Evolutionary conservation across 1,140 invertebrate species (phyloP).

Genomic region (Arctopsyche grandis): DNA sequence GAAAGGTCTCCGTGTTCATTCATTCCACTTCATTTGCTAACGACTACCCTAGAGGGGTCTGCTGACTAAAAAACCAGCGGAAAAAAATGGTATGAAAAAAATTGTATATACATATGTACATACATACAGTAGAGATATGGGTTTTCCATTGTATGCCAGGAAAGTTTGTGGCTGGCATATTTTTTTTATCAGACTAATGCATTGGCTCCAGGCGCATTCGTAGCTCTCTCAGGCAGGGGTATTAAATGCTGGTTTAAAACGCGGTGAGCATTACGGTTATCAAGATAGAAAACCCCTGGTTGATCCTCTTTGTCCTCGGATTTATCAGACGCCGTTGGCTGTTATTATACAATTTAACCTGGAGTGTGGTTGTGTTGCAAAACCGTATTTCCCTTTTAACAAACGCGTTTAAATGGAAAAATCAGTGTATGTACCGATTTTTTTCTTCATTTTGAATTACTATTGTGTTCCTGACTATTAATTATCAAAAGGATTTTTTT

Average conservation of each 20-base stretch:
- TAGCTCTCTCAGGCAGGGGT: not conserved
- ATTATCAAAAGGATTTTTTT: too few species aligned
- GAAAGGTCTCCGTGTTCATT: conserved; percentile 28
- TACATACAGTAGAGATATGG: not conserved
- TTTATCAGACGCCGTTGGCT: not conserved
- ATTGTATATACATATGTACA: not conserved
- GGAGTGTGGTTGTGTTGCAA: not conserved
- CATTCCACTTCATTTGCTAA: conserved; percentile 42
- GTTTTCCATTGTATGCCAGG: not conserved
- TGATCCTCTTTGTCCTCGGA: not conserved
- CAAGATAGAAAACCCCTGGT: conserved; percentile 5
- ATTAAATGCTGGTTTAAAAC: conserved; percentile 14
- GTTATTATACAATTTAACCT: conserved; percentile 1
- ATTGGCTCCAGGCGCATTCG: conserved; percentile 23
- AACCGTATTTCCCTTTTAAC: not conserved
- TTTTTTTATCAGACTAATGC: conserved; percentile 39
- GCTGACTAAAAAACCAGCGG: not conserved
- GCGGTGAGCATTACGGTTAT: conserved; percentile 19
- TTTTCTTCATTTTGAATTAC: too few species aligned
- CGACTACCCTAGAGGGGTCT: not conserved
- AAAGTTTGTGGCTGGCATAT: not conserved
- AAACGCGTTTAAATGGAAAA: too few species aligned
- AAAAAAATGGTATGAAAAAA: not conserved
- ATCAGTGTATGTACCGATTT: too few species aligned
- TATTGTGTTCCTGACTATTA: too few species aligned